Evolutionary conservation across 1,140 invertebrate species (phyloP), one percentile per base, ranked within the genome.

Genomic region (Pseudomyrmex flavicornis): DNA sequence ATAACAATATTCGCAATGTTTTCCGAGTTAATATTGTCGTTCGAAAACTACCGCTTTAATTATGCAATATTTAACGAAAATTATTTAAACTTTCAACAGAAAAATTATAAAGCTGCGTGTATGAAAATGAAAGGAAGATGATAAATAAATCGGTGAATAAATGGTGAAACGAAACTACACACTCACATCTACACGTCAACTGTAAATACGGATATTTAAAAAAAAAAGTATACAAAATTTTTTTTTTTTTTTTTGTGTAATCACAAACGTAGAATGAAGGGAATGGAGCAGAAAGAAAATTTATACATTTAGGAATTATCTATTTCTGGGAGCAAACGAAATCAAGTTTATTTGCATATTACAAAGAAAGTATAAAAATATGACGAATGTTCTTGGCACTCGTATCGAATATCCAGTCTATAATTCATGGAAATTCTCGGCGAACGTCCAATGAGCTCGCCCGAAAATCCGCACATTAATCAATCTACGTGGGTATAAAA

Each of bases 381-480:
- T 77, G 75, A 77, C 56, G 17, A 46, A 77, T 77, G 15, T 69
- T 7, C 63, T 68, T 77, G 74, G 74, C 74, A 77, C 13, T 69
- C 62, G 63, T 77, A 54, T 77, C 20, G 63, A 75, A 77, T 69
- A 77, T 56, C 48, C 17, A 46, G 48, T 77, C 63, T 69, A 59
- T 56, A 77, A 68, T 69, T 69, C 65, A 77, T 68, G 15, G 17
- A 52, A 77, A 69, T 46, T 13, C 52, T 15, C 63, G 63, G 63
- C 50, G 68, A 77, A 46, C 2, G 46, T 77, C 75, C 75, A 77
- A 77, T 77, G 63, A 77, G 63, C 26, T 35, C 17, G 62, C 35
- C 35, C 35, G 75, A 69, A 69, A 68, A 69, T 77, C 26, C 54
- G 35, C 17, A 54, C 48, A 69, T 77, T 63, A 75, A 77, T 77